Conservation (phyloP, 2,888 invertebrate species). For the Tipula helvola region DNA sequence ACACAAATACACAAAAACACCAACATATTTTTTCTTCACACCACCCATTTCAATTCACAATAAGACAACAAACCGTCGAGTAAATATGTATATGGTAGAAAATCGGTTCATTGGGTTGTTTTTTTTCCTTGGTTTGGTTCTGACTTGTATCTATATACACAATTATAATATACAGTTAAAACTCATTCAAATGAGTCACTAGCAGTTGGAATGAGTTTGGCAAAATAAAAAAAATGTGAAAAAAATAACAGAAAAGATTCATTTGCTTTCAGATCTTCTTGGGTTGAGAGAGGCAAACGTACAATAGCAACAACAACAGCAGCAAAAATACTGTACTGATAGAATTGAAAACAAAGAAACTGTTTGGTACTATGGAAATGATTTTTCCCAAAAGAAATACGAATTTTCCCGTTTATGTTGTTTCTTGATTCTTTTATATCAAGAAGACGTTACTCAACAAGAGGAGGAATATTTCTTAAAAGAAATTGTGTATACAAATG, state of each 20-base stretch:
- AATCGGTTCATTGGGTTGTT: neutral
- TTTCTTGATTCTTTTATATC: neutral
- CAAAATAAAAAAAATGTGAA: neutral
- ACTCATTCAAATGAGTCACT: neutral
- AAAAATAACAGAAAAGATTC: neutral
- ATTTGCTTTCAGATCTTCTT: neutral
- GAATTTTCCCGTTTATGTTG: neutral
- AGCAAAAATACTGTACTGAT: neutral
- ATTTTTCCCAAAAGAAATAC: neutral
- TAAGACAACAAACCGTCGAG: neutral
- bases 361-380: neutral
- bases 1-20: neutral
- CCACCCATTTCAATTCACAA: neutral
- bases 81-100: neutral
- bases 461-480: neutral
- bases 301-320: neutral
- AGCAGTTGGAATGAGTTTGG: neutral
- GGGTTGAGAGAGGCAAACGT: neutral
- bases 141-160: neutral
- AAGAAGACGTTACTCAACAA: neutral
- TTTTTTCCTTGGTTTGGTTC: neutral
- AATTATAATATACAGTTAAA: neutral
- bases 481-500: neutral
- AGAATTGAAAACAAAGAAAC: neutral
- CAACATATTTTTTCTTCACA: neutral